These are phyloP conservation scores for Mormyrus proboscirostris DNA, from an alignment of 2,797 vertebrate species.

Conservation along the genomic window DNA sequence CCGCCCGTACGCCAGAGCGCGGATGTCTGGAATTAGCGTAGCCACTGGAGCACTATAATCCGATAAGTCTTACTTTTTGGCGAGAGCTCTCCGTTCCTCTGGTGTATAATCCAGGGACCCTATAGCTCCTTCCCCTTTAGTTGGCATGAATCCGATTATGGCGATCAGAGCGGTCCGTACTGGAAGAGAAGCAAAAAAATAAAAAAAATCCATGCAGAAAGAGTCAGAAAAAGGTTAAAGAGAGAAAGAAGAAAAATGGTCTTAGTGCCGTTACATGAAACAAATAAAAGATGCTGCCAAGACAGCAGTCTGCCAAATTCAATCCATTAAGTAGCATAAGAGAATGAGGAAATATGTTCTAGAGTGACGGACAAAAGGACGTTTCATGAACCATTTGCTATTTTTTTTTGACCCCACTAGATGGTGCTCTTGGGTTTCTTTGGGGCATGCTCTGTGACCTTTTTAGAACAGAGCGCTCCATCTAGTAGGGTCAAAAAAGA, in stretches of 20 bases:
- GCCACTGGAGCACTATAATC: slow-evolving; percentile 23
- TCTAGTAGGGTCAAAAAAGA: background rate
- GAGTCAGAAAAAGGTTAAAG: background rate
- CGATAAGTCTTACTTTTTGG: slow-evolving; percentile 81
- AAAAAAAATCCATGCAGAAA: background rate
- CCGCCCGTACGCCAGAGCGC: background rate
- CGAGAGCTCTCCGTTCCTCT: slow-evolving; percentile 86
- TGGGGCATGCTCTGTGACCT: background rate
- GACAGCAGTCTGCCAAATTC: background rate
- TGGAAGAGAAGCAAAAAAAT: slow-evolving; percentile 54
- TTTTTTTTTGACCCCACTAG: background rate
- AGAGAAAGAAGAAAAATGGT: background rate
- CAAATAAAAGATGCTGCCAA: background rate
- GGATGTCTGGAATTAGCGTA: background rate
- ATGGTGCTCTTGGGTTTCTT: background rate
- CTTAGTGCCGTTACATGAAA: background rate
- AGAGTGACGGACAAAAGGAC: background rate
- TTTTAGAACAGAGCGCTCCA: background rate
- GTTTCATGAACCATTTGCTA: background rate
- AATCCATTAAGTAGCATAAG: background rate
- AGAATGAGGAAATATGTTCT: background rate
- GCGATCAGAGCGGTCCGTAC: slow-evolving; percentile 93
- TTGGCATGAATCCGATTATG: slow-evolving; percentile 98
- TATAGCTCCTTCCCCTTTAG: slow-evolving; percentile 96
- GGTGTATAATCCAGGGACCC: slow-evolving; percentile 96